These are phyloP conservation scores for Actinernus sp. DNA, from an alignment of 92 coral and sea anemone genomes.

Conservation along the genomic window DNA sequence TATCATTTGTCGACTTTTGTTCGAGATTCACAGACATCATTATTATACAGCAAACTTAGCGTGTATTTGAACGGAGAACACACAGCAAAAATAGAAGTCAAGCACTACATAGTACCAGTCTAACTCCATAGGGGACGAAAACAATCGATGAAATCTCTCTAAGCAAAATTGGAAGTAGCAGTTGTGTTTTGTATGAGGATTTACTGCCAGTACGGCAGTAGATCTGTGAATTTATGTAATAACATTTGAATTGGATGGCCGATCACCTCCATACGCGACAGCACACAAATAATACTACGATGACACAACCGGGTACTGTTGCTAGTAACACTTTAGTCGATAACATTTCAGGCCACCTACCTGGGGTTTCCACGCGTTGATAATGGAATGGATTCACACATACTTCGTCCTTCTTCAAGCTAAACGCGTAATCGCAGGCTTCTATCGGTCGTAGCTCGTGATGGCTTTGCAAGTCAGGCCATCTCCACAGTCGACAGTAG, in stretches of 20 bases:
- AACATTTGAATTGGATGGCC: too few species aligned
- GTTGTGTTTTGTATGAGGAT: too few species aligned
- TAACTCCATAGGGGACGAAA: neutral
- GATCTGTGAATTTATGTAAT: too few species aligned
- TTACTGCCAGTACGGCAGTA: too few species aligned
- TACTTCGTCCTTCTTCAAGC: slow-evolving; percentile 97
- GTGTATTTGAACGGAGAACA: too few species aligned
- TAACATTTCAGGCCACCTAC: slow-evolving; percentile 40
- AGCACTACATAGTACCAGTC: neutral
- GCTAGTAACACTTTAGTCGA: too few species aligned
- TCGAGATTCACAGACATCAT: too few species aligned
- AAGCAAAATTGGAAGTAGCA: neutral
- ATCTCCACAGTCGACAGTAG: slow-evolving; percentile 99
- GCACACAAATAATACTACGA: neutral
- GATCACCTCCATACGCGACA: too few species aligned
- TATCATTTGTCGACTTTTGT: too few species aligned
- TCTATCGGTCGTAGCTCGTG: slow-evolving; percentile 97
- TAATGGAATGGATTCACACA: slow-evolving; percentile 99
- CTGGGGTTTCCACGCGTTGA: slow-evolving; percentile 99
- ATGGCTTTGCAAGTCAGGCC: slow-evolving; percentile 99
- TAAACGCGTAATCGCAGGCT: slow-evolving; percentile 94
- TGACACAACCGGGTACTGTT: neutral
- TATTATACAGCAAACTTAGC: too few species aligned
- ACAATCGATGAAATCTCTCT: neutral
- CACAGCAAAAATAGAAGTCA: too few species aligned